A percentile compares a stretch with the other conserved stretches of the same genome.
phyloP scores from a whole-genome alignment of 2,797 vertebrate genomes.

The Sebastes melanostomus region DNA sequence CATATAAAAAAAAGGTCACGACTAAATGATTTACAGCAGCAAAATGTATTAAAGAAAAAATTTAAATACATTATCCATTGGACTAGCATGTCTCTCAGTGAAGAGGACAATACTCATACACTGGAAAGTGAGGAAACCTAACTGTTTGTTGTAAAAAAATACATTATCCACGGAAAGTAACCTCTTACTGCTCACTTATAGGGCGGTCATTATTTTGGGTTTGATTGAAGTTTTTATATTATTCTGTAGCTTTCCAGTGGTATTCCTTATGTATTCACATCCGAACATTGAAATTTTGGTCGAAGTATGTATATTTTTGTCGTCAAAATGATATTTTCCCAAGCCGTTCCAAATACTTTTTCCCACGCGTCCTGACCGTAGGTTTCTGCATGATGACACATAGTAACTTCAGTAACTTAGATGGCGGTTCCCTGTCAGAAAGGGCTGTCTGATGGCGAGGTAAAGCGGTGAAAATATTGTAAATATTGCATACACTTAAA shows the following conservation, averaged over 20 bases:
- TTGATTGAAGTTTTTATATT: neutral
- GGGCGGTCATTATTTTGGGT: neutral
- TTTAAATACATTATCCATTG: neutral
- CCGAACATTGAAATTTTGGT: too few relatives aligned
- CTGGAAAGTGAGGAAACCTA: too few relatives aligned
- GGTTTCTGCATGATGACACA: neutral
- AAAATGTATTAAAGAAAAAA: neutral
- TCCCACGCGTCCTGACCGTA: too few relatives aligned
- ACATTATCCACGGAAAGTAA: neutral
- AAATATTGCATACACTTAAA: too few relatives aligned
- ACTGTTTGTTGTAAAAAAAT: neutral
- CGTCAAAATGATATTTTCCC: too few relatives aligned
- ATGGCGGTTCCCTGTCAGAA: too few relatives aligned
- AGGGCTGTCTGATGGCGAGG: too few relatives aligned
- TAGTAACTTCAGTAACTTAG: neutral
- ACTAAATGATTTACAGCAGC: neutral
- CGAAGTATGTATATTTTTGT: accelerated
- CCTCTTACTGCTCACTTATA: neutral
- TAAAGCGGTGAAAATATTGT: too few relatives aligned
- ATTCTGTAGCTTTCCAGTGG: neutral
- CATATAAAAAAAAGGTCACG: neutral
- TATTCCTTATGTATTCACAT: neutral
- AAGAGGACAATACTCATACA: too few relatives aligned
- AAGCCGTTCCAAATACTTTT: too few relatives aligned
- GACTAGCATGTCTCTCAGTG: too few relatives aligned